These are phyloP conservation scores for Belonocnema kinseyi DNA, from an alignment of 1,140 invertebrate genomes.

Conservation along the genomic window DNA sequence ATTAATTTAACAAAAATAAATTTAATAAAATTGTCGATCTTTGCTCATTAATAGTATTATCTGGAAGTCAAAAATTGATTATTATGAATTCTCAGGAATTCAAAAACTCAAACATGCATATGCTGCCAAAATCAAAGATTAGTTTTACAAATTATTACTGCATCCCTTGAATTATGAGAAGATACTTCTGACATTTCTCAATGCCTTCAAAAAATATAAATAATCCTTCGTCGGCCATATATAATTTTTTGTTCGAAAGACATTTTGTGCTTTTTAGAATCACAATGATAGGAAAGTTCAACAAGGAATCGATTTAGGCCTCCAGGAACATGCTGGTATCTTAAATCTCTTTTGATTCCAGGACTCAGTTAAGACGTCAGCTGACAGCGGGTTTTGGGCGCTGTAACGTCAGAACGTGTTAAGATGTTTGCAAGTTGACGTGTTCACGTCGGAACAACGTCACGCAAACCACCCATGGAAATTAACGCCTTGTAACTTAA, in stretches of 20 bases:
- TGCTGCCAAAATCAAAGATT: neutral
- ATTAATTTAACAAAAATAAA: neutral
- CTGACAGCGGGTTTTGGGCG: constrained; percentile 36
- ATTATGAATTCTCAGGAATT: too few species aligned
- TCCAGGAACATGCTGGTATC: neutral
- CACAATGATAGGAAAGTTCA: neutral
- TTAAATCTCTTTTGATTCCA: constrained; percentile 1
- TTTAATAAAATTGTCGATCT: too few species aligned
- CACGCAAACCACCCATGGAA: constrained; percentile 59
- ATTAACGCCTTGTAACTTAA: constrained; percentile 65
- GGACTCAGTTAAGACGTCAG: constrained; percentile 15
- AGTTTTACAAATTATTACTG: neutral
- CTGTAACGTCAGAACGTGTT: constrained; percentile 50
- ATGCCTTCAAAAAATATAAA: neutral
- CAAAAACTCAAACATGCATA: neutral
- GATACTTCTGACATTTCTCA: neutral
- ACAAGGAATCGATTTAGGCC: neutral
- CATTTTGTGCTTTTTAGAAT: neutral
- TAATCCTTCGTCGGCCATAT: constrained; percentile 14
- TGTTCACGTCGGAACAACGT: constrained; percentile 56
- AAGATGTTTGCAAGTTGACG: constrained; percentile 48
- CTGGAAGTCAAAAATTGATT: too few species aligned
- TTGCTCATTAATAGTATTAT: too few species aligned
- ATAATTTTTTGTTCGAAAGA: neutral
- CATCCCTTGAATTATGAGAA: neutral